Evolutionary conservation across 2,113 vertebrate genomes (phyloP).

Genomic region (Eurypyga helias): DNA sequence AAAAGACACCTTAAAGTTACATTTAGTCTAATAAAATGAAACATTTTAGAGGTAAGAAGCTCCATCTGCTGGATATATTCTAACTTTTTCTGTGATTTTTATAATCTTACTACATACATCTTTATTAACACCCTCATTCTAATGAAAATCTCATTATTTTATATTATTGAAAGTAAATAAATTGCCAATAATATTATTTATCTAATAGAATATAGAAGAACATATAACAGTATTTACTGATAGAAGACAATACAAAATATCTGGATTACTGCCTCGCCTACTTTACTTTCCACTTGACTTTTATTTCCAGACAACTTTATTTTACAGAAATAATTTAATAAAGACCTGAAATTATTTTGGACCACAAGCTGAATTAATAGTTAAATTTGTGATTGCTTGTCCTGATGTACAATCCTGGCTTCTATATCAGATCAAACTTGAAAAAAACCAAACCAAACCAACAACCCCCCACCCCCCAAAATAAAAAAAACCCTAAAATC

Average conservation of each 20-base stretch:
- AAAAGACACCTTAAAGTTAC: neutral
- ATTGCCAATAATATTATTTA: neutral
- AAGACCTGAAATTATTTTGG: neutral
- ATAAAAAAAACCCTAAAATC: neutral
- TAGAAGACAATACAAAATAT: neutral
- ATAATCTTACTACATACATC: neutral
- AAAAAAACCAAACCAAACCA: neutral
- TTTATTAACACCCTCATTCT: neutral
- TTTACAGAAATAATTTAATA: neutral
- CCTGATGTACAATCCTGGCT: neutral
- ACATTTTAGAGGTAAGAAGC: slow-evolving; percentile 57
- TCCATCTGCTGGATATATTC: slow-evolving; percentile 75
- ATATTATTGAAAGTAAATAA: neutral
- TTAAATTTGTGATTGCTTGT: neutral
- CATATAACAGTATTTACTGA: neutral
- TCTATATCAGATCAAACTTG: neutral
- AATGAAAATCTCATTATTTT: neutral
- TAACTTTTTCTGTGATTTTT: neutral
- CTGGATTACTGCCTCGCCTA: neutral
- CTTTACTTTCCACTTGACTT: neutral
- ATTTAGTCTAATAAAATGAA: neutral
- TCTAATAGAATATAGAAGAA: neutral
- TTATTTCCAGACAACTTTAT: neutral
- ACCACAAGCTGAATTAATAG: neutral
- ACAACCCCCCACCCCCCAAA: no score